A percentile compares a stretch with the other conserved stretches of the same genome.
These are phyloP conservation scores for Xenopus tropicalis DNA, from an alignment of 2,113 vertebrate genomes.

Conservation along the genomic window DNA sequence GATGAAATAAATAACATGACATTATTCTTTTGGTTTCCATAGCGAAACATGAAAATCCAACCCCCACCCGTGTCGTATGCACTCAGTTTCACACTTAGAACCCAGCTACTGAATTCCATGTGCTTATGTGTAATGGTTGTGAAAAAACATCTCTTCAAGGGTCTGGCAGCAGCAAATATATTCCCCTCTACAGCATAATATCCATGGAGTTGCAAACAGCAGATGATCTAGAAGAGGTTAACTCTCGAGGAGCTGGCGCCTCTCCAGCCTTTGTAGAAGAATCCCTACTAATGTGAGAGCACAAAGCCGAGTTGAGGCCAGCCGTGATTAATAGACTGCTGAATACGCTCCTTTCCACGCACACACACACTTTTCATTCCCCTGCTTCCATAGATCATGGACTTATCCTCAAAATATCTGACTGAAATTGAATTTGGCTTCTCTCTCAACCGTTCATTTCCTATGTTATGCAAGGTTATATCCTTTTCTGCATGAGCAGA, in stretches of 20 bases:
- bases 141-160: slow-evolving; percentile 47
- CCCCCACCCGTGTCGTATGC: not conserved
- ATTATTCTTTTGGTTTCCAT: not conserved
- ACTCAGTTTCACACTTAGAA: slow-evolving; percentile 50
- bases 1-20: not conserved
- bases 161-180: slow-evolving; percentile 68
- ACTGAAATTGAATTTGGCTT: slow-evolving; percentile 87
- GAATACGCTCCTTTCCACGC: slow-evolving; percentile 69
- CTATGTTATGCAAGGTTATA: slow-evolving; percentile 84
- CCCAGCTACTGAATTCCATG: slow-evolving; percentile 63
- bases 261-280: slow-evolving; percentile 62
- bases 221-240: slow-evolving; percentile 76
- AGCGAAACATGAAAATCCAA: not conserved
- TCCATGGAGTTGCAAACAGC: slow-evolving; percentile 71
- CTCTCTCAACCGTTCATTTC: slow-evolving; percentile 84
- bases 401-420: slow-evolving; percentile 79
- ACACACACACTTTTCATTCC: slow-evolving; percentile 60
- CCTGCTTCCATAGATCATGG: slow-evolving; percentile 73
- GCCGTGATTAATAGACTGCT: slow-evolving; percentile 79
- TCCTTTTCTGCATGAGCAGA: slow-evolving; percentile 82
- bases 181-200: slow-evolving; percentile 71
- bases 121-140: slow-evolving; percentile 64
- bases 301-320: slow-evolving; percentile 57
- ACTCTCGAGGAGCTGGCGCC: slow-evolving; percentile 70
- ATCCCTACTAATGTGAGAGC: slow-evolving; percentile 60